Percentiles rank a stretch among this genome's conserved stretches.
These are phyloP conservation scores for Ectobius pallidus DNA, from an alignment of 2,888 invertebrate genomes.

Conservation along the genomic window DNA sequence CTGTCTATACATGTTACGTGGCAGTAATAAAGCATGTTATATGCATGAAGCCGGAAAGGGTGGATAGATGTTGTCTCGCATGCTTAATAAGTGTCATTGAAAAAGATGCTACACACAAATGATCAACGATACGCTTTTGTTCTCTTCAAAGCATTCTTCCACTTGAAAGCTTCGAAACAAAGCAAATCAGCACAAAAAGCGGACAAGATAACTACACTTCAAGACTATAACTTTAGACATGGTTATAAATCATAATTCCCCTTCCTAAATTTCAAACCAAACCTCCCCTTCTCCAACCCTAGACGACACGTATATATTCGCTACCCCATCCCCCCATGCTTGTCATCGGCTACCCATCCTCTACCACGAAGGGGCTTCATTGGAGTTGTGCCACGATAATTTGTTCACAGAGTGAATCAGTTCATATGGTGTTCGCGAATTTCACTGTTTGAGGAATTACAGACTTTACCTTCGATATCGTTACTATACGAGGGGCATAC, in stretches of 20 bases:
- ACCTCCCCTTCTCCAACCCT: not conserved
- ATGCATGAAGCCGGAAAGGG: no score
- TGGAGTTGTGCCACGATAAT: not conserved
- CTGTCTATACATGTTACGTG: no score
- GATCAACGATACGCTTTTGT: not conserved
- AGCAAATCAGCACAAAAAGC: not conserved
- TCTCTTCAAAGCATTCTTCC: not conserved
- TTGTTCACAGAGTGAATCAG: not conserved
- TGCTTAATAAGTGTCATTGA: not conserved
- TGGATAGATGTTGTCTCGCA: no score
- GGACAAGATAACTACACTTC: constrained; percentile 8
- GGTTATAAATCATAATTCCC: constrained; percentile 33
- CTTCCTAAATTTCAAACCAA: not conserved
- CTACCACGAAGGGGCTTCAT: not conserved
- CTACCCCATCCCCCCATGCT: not conserved
- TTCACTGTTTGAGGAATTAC: no score
- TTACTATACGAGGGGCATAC: no score
- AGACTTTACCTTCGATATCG: no score
- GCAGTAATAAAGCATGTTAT: no score
- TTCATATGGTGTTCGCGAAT: no score
- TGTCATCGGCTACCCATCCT: not conserved
- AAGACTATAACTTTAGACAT: constrained; percentile 19
- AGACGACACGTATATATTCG: not conserved
- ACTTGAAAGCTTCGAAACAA: not conserved
- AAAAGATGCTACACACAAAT: not conserved